Evolutionary conservation across 2,113 vertebrate species (phyloP).

Genomic region (Aspidoscelis tigris): DNA sequence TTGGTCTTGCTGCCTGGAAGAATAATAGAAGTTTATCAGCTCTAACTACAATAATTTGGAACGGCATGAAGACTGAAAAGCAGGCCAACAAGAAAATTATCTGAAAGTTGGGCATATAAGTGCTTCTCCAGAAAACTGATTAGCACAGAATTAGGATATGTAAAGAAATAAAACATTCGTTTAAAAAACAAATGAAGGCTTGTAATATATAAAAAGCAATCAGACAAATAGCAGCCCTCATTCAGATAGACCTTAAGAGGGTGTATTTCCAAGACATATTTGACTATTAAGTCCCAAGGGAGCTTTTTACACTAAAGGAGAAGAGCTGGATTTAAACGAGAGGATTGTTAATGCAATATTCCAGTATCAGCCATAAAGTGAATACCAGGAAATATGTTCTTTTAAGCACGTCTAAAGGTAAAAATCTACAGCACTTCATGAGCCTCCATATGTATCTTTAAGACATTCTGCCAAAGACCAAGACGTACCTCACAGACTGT

Average conservation of each 20-base stretch:
- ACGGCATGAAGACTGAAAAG: too few relatives aligned
- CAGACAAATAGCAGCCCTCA: neutral
- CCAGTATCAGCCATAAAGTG: neutral
- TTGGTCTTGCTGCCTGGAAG: neutral
- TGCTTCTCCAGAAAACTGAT: too few relatives aligned
- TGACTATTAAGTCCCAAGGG: neutral
- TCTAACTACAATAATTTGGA: neutral
- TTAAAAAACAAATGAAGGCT: slow-evolving; percentile 4
- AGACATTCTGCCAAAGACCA: neutral
- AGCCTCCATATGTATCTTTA: neutral
- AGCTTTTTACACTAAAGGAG: neutral
- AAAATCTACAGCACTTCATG: neutral
- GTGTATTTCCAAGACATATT: neutral
- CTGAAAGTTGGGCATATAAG: too few relatives aligned
- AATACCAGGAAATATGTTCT: neutral
- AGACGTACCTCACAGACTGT: slow-evolving; percentile 94
- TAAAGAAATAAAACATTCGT: slow-evolving; percentile 1
- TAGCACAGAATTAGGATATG: slow-evolving; percentile 1
- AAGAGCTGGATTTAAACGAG: neutral
- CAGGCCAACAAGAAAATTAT: too few relatives aligned
- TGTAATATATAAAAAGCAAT: neutral
- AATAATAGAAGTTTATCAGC: neutral
- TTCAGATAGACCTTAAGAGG: neutral
- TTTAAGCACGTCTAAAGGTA: neutral
- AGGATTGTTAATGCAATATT: fast-evolving